Conservation (phyloP, 1,140 invertebrate genomes). For the Hyphantria cunea region DNA sequence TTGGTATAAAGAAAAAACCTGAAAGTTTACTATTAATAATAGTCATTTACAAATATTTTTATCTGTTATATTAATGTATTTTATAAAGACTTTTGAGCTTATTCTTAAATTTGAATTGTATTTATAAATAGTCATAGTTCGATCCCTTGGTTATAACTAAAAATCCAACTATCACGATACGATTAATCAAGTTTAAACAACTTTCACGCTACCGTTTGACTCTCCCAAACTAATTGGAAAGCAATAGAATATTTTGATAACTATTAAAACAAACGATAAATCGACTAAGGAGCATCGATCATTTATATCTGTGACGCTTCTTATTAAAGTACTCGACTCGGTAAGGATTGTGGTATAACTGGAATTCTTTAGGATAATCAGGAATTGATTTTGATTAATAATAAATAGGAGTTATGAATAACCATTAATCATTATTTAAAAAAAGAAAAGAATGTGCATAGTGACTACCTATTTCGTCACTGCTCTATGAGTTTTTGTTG, state of each 20-base stretch:
- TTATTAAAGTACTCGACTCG: constrained; percentile 16
- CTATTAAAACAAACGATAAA: constrained; percentile 27
- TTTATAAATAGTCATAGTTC: too few species aligned
- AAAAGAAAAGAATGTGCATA: too few species aligned
- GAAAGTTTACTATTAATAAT: too few species aligned
- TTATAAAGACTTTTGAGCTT: too few species aligned
- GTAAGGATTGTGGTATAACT: constrained; percentile 7
- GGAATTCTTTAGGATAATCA: constrained; percentile 5
- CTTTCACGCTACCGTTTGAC: constrained; percentile 24
- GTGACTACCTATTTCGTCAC: too few species aligned
- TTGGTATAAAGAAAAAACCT: too few species aligned
- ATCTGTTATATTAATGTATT: too few species aligned
- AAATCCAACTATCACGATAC: constrained; percentile 7
- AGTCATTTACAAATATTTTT: too few species aligned
- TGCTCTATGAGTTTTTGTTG: too few species aligned
- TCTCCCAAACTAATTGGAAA: constrained; percentile 24
- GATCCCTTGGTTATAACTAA: neutral
- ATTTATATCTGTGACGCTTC: constrained; percentile 26
- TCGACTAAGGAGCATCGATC: constrained; percentile 19
- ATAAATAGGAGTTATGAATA: neutral
- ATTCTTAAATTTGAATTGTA: too few species aligned
- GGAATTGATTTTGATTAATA: neutral
- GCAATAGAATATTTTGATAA: constrained; percentile 25
- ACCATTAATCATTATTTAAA: too few species aligned
- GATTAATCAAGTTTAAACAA: constrained; percentile 14